Evolutionary conservation across 2,888 invertebrate genomes (phyloP), one percentile per base, ranked within the genome.

Genomic region (Perdita meconis): DNA sequence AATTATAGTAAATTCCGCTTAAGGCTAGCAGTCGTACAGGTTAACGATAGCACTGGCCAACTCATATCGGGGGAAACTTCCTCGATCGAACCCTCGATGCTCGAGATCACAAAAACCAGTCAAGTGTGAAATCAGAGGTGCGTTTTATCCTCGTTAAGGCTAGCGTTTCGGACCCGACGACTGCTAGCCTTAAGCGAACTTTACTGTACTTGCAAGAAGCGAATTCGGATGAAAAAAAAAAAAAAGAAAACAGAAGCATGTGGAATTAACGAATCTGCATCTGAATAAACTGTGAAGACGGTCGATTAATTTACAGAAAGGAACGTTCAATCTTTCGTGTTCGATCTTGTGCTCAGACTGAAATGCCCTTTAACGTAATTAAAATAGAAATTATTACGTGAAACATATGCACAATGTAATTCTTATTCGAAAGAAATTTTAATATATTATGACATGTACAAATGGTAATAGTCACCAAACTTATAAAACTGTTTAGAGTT

Each of bases 221-320:
- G n/a, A n/a, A n/a, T n/a, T n/a, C n/a, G n/a, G n/a, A n/a, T n/a
- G n/a, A n/a, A n/a, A n/a, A 30, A 30, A 30, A 6, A 30, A 30
- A 4, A 30, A 30, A 30, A 4, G 3, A n/a, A 55, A 74, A 50
- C 36, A 57, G 38, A 60, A 50, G 38, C 38, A 53, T 34, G 36
- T 19, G 47, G 40, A 55, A 40, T 65, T 47, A 47, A 26, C 47
- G 38, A 63, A 53, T 36, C 63, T 3, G 40, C 56, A 40, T 64
- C 47, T 55, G 55, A 56, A 74, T 34, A 34, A 55, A 74, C 47
- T 75, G 38, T 34, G 57, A 60, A 60, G 47, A 42, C 24, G 38
- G 53, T 74, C n/a, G n/a, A 38, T 60, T 30, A 10, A 51, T 64
- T 59, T 75, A 64, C 59, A 76, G 73, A 77, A 77, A 75, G 67